Evolutionary conservation across 1,140 invertebrate genomes (phyloP), one percentile per base, ranked within the genome.

Genomic region (Alviniconcha marisindica): DNA sequence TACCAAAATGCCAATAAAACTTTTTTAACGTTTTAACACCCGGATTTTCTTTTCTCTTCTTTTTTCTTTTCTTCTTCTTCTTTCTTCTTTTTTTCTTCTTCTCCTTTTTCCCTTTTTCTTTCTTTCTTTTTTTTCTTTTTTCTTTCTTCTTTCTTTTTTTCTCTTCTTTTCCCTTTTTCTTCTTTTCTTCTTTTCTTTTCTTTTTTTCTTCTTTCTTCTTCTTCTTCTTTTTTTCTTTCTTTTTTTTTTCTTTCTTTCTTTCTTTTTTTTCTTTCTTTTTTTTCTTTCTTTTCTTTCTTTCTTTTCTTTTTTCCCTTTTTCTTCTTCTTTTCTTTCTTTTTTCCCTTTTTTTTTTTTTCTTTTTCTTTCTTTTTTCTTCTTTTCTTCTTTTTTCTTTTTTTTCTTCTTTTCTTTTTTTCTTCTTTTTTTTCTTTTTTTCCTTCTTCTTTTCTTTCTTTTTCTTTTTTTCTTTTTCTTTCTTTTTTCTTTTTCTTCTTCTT

Each of bases 61-160:
- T 51, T 51, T 51, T 66, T 66, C n/a, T 28, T 66, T 66, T 66
- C 60, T 66, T 66, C n/a, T 24, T 66, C n/a, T 66, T 31, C n/a
- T 31, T 66, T 31, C 60, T 31, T 66, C 60, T 66, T 10, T 66
- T n/a, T 66, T 31, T 66, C 3, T 66, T 31, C n/a, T 31, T 66
- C 1, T 12, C 15, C 60, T 31, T 1, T 31, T 10, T 10, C n/a
- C n/a, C 60, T 66, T 31, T 66, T 31, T 28, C 60, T 66, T 10
- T 24, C 60, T 1, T 2, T 66, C n/a, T 54, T 24, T 66, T 31
- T 66, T 31, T 24, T n/a, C 10, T 31, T 28, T 12, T 18, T 31
- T 18, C 15, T 31, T n/a, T 66, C n/a, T n/a, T 31, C 18, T 31
- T 31, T 10, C 60, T 31, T 31, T 66, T 31, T 66, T 31, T 66